Base-by-base conservation (phyloP, 2,888 invertebrate genomes). In the Eledone cirrhosa region DNA sequence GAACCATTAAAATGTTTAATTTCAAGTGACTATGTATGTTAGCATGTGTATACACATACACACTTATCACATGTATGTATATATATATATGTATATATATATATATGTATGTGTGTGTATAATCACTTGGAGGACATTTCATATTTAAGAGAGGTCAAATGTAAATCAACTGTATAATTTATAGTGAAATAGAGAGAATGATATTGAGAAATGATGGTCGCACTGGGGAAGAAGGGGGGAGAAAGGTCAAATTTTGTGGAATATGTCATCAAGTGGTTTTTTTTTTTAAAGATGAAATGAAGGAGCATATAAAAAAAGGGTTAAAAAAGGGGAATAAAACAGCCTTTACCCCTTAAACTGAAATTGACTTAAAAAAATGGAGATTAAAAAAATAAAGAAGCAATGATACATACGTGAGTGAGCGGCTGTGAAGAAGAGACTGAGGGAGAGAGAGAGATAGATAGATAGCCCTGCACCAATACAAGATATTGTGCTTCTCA, bases 321-420 rank as follows among this genome's bases (percentile, higher is more conserved):
- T 31, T 72, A 22, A 41, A 72, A 72, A 41, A 27, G 5, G 41
- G 33, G 72, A 72, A 72, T 41, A 31, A 13, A 33, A 72, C n/a
- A 41, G 41, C 41, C 41, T 41, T 41, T 41, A 41, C 41, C 41
- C 41, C 41, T 41, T 5, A 41, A 41, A 41, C 41, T 41, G 8
- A 41, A 41, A 41, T 11, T 2, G 41, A 72, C 5, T 24, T 7
- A 13, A 63, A 63, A 63, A 63, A 63, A 63, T 24, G 63, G 33
- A 72, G 41, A 72, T 33, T 41, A 72, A 41, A 72, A 41, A 72
- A 72, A 72, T 29, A 41, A 41, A 63, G 63, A 72, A 24, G 72
- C 72, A 72, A 72, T 24, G 72, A 72, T 72, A 72, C 72, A 72
- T 72, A 72, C 72, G 72, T 72, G 72, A 33, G 72, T 72, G 72